These are phyloP conservation scores for Antennarius maculatus DNA, from an alignment of 2,797 vertebrate species.

Conservation along the genomic window DNA sequence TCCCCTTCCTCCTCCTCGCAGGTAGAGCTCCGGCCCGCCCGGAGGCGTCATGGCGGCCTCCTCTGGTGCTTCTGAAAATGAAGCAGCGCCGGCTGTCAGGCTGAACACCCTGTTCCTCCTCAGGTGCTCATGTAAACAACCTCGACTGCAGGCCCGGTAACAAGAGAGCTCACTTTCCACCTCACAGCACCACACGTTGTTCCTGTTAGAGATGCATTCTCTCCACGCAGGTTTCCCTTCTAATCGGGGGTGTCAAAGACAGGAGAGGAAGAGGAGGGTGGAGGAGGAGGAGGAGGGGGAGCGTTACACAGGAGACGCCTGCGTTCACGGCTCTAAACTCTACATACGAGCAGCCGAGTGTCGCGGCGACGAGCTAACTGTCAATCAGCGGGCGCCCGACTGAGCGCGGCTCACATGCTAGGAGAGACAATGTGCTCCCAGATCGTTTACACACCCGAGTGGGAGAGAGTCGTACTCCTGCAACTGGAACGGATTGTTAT, in stretches of 20 bases:
- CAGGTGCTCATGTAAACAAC: constrained; percentile 70
- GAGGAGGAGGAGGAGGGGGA: constrained; percentile 14
- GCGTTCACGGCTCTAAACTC: constrained; percentile 55
- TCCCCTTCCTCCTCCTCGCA: constrained; percentile 6
- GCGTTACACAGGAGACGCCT: constrained; percentile 56
- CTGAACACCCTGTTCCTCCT: constrained; percentile 58
- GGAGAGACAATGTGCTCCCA: constrained; percentile 55
- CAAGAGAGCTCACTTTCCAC: constrained; percentile 73
- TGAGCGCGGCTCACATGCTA: constrained; percentile 62
- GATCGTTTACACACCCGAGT: constrained; percentile 60
- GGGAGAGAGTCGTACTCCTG: constrained; percentile 52
- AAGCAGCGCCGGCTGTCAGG: constrained; percentile 57
- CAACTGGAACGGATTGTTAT: constrained; percentile 70
- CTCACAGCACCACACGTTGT: constrained; percentile 60
- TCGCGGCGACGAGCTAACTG: constrained; percentile 64
- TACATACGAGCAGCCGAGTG: constrained; percentile 62
- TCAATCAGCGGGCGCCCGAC: constrained; percentile 65
- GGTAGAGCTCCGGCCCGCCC: constrained; percentile 1
- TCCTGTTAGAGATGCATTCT: constrained; percentile 68
- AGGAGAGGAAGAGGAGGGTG: constrained; percentile 34
- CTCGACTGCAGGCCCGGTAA: constrained; percentile 53
- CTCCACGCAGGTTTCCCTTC: constrained; percentile 61
- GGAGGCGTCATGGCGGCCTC: constrained; percentile 21
- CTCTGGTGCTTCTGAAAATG: constrained; percentile 26
- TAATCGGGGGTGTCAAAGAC: constrained; percentile 72